Evolutionary conservation across 2,113 vertebrate genomes (phyloP), one percentile per base, ranked within the genome.

Genomic region (Psilopsiagon aymara): DNA sequence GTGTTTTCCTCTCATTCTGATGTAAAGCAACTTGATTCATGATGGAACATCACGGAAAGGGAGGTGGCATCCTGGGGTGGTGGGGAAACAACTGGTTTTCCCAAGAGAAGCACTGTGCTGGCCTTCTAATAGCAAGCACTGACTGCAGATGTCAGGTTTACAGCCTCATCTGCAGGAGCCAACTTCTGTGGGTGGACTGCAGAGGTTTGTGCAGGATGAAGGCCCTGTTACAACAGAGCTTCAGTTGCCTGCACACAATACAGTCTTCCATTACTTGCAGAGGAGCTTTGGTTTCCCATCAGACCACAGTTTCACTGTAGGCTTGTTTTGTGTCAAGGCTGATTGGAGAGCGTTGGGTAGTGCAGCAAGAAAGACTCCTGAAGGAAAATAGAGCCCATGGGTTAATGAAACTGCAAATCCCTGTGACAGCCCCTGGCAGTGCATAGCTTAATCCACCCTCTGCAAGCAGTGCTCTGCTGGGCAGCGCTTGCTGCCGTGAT

Each of bases 61-160:
- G 39, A 71, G 28, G 46, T 43, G 64, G 35, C 24, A 24, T 16
- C 29, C 37, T 14, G n/a, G 15, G 29, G 16, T 8, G 44, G 9
- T 3, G 7, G 9, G 7, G 44, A 62, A 59, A 60, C 6, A 10
- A 49, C 27, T 23, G 47, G 12, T 10, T 44, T 84, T 35, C n/a
- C 28, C 44, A 1, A 2, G 13, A 1, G 1, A 13, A 55, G 13
- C 0, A 1, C 9, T 8, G 15, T 37, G 11, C 7, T 52, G 80
- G 25, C 16, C 28, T 60, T 41, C 31, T 6, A 10, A 9, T 2
- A 24, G 16, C 15, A 49, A 29, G 44, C 0, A 0, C 13, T 10
- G 28, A 3, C 13, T 27, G 44, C 49, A 20, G n/a, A 11, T 33
- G 14, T 10, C 15, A 4, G 11, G 44, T 2, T 37, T 2, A 1